Percentiles rank a stretch among this genome's conserved stretches.
These are phyloP conservation scores for Ochropleura leucogaster DNA, from an alignment of 2,888 invertebrate genomes.

Conservation along the genomic window DNA sequence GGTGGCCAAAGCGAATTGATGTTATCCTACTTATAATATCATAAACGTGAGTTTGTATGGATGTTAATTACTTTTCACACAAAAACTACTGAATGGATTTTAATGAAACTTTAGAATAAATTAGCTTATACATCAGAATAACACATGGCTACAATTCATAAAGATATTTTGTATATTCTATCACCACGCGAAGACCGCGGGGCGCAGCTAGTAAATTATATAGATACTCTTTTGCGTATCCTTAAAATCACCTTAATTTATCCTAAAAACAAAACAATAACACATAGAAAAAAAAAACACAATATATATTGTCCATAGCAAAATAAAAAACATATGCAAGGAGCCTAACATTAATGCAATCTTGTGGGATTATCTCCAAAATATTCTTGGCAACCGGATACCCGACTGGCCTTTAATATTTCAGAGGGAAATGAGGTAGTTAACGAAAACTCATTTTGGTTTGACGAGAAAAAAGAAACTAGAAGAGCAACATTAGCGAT, in stretches of 20 bases:
- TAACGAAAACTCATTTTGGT: conserved; percentile 62
- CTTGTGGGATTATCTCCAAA: conserved; percentile 53
- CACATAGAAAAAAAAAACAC: not conserved
- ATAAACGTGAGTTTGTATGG: too few relatives aligned
- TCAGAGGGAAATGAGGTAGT: conserved; percentile 60
- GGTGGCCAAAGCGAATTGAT: too few relatives aligned
- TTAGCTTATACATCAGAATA: too few relatives aligned
- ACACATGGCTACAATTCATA: too few relatives aligned
- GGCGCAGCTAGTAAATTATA: not conserved
- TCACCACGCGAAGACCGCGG: too few relatives aligned
- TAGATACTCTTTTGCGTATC: not conserved
- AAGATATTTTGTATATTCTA: too few relatives aligned
- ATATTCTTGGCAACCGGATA: conserved; percentile 59
- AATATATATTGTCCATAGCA: not conserved
- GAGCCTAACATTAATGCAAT: conserved; percentile 46
- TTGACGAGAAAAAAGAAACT: conserved; percentile 51
- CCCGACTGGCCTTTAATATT: conserved; percentile 53
- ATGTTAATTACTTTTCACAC: too few relatives aligned
- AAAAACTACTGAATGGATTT: too few relatives aligned
- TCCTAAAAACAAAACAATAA: not conserved
- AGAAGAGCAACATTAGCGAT: conserved; percentile 55
- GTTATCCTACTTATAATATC: too few relatives aligned
- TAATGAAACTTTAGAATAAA: too few relatives aligned
- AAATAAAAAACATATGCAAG: conserved; percentile 34
- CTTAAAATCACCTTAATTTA: not conserved